These are phyloP conservation scores for Larimichthys crocea DNA, from an alignment of 2,113 vertebrate genomes.

Conservation along the genomic window DNA sequence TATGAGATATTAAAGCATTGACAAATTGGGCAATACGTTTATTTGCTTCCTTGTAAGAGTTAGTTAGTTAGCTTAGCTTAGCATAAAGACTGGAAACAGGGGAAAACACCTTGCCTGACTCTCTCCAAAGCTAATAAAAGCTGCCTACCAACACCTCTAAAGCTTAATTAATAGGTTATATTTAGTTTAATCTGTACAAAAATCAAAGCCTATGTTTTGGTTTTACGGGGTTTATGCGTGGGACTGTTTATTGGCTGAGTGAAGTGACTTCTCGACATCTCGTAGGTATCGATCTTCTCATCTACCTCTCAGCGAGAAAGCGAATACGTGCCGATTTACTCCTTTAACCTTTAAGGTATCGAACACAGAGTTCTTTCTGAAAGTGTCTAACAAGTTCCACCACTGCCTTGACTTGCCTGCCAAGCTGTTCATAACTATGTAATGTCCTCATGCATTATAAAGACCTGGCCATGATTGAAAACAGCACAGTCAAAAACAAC, in stretches of 20 bases:
- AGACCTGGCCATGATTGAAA: constrained; percentile 77
- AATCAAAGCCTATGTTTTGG: neutral
- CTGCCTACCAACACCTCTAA: neutral
- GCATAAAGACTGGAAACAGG: neutral
- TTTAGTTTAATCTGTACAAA: neutral
- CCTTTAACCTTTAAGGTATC: constrained; percentile 50
- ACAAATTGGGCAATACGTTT: neutral
- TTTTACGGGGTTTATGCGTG: neutral
- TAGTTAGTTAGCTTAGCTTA: neutral
- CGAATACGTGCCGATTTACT: constrained; percentile 3
- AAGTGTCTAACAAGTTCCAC: constrained; percentile 71
- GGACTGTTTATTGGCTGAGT: neutral
- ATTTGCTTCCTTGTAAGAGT: neutral
- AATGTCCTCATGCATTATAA: constrained; percentile 81
- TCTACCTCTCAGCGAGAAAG: neutral
- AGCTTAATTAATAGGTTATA: neutral
- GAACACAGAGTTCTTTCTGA: constrained; percentile 56
- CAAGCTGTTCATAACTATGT: constrained; percentile 81
- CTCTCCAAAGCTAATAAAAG: neutral
- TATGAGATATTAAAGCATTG: neutral
- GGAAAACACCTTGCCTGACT: neutral
- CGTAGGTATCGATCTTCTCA: neutral
- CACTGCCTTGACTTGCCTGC: constrained; percentile 66
- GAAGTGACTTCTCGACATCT: constrained; percentile 8
- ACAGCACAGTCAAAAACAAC: constrained; percentile 79